Percentiles rank a stretch among this genome's conserved stretches.
Conservation (phyloP, 2,888 invertebrate species). For the Tetropium fuscum region DNA sequence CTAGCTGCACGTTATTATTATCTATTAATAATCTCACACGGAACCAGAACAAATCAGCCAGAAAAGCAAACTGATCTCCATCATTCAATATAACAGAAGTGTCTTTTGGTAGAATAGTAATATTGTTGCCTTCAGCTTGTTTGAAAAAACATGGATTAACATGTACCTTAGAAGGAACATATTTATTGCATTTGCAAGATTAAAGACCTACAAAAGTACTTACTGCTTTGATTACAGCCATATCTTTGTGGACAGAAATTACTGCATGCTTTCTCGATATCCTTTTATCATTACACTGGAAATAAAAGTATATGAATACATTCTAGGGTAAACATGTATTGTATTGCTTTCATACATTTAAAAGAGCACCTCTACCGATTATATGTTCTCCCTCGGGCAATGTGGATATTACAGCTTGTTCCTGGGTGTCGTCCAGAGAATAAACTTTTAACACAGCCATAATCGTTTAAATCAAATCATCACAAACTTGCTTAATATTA, state of each 20-base stretch:
- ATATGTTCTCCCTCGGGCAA: constrained; percentile 33
- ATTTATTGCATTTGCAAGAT: neutral
- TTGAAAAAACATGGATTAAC: constrained; percentile 70
- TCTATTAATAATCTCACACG: constrained; percentile 59
- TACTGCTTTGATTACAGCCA: constrained; percentile 66
- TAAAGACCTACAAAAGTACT: constrained; percentile 32
- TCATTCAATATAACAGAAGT: constrained; percentile 58
- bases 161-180: constrained; percentile 64
- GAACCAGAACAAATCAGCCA: constrained; percentile 69
- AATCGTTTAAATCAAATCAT: neutral
- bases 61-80: constrained; percentile 70
- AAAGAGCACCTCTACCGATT: constrained; percentile 36
- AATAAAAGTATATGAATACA: constrained; percentile 32
- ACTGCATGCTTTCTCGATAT: constrained; percentile 70
- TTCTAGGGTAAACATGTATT: neutral
- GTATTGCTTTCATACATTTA: constrained; percentile 29
- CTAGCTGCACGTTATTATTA: constrained; percentile 22
- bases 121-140: constrained; percentile 55
- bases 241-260: constrained; percentile 62
- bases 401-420: constrained; percentile 11
- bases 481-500: neutral
- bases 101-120: constrained; percentile 62
- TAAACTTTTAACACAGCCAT: constrained; percentile 10
- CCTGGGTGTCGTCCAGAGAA: constrained; percentile 30
- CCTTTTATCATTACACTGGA: constrained; percentile 68